phyloP scores from a whole-genome alignment of 2,888 invertebrate species.

The Chymomyza caudatula region DNA sequence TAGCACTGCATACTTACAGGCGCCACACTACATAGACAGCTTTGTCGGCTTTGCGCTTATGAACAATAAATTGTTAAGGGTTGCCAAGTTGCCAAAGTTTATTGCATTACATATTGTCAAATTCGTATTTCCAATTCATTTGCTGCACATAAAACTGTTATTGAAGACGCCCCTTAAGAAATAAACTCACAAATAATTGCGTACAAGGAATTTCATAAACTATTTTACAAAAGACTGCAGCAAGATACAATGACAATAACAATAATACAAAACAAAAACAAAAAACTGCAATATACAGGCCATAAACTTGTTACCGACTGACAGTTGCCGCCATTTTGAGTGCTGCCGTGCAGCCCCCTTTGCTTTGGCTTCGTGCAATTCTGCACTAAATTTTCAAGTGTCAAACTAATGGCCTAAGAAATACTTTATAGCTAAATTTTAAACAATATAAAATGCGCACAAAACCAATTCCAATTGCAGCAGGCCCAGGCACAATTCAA shows the following conservation, averaged over 20 bases:
- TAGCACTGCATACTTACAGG: neutral
- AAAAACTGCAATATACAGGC: conserved; percentile 8
- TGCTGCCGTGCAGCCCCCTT: neutral
- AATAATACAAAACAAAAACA: conserved; percentile 4
- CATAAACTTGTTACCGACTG: conserved; percentile 16
- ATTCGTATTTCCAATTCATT: conserved; percentile 51
- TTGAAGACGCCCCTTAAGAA: neutral
- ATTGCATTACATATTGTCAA: conserved; percentile 29
- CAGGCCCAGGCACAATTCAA: conserved; percentile 44
- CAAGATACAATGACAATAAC: conserved; percentile 2
- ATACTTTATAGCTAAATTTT: conserved; percentile 65
- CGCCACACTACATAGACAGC: neutral
- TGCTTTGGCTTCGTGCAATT: neutral
- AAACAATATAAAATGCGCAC: conserved; percentile 59
- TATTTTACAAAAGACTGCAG: neutral
- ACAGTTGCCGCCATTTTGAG: neutral
- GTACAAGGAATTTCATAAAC: conserved; percentile 37
- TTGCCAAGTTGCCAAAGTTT: conserved; percentile 9
- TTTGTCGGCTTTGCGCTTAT: no score
- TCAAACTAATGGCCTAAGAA: conserved; percentile 70
- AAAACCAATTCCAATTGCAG: conserved; percentile 48
- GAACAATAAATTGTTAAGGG: no score
- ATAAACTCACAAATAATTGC: conserved; percentile 22
- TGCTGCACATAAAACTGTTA: conserved; percentile 19
- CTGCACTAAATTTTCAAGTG: conserved; percentile 65